A percentile compares a stretch with the other conserved stretches of the same genome.
These are phyloP conservation scores for Centroberyx gerrardi DNA, from an alignment of 2,797 vertebrate species.

Conservation along the genomic window DNA sequence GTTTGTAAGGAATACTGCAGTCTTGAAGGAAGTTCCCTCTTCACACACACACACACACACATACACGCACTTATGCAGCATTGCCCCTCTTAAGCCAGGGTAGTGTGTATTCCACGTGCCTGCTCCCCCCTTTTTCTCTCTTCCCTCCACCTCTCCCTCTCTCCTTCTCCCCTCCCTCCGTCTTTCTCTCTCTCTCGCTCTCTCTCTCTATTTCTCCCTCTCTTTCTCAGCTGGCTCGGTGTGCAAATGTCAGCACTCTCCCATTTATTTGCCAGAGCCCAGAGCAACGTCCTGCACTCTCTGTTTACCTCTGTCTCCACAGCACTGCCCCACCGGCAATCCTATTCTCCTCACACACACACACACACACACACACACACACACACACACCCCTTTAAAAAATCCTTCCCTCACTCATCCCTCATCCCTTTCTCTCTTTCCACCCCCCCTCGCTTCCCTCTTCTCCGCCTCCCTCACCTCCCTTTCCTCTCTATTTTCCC, in stretches of 20 bases:
- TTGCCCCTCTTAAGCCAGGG: slow-evolving; percentile 73
- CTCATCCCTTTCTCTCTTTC: neutral
- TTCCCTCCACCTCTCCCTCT: slow-evolving; percentile 36
- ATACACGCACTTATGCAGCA: slow-evolving; percentile 72
- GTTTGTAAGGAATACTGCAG: slow-evolving; percentile 81
- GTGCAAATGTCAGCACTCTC: slow-evolving; percentile 84
- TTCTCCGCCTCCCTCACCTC: neutral
- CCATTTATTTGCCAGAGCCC: slow-evolving; percentile 78
- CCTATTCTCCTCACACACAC: slow-evolving; percentile 27
- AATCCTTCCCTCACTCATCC: slow-evolving; percentile 7
- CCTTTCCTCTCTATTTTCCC: neutral
- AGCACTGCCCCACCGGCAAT: slow-evolving; percentile 44
- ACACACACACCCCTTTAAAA: neutral
- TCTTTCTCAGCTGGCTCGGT: slow-evolving; percentile 65
- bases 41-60: slow-evolving; percentile 46
- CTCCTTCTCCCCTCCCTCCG: slow-evolving; percentile 26
- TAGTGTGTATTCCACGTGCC: slow-evolving; percentile 68
- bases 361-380: too few species aligned
- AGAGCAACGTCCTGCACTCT: slow-evolving; percentile 73
- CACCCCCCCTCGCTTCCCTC: neutral
- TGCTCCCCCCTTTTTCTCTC: slow-evolving; percentile 44
- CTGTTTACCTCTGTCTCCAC: slow-evolving; percentile 76
- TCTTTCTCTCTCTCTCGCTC: slow-evolving; percentile 50
- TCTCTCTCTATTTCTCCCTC: slow-evolving; percentile 39
- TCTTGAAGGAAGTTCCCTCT: slow-evolving; percentile 81